A percentile compares a stretch with the other conserved stretches of the same genome.
These are phyloP conservation scores for Dolichallabes microphthalmus DNA, from an alignment of 2,113 vertebrate species.

Conservation along the genomic window DNA sequence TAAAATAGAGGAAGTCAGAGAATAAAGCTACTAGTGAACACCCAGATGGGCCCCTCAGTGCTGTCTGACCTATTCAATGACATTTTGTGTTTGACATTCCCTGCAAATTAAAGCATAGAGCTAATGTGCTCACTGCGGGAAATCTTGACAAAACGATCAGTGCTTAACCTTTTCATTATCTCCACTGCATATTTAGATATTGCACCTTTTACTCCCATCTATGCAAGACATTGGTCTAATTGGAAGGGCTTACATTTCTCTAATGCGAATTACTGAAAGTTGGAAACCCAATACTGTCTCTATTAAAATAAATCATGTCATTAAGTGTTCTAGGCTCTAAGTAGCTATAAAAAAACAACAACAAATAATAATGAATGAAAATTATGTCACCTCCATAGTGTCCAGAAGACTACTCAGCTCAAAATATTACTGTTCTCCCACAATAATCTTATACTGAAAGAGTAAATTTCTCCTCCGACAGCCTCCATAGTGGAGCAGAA, in stretches of 20 bases:
- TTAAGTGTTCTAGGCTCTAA: background rate
- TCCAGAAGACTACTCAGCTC: background rate
- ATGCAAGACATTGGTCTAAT: constrained; percentile 51
- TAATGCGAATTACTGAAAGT: background rate
- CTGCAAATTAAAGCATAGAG: constrained; percentile 70
- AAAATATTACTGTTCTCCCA: background rate
- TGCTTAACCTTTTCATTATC: constrained; percentile 71
- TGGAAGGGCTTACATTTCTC: constrained; percentile 11
- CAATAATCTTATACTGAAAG: background rate
- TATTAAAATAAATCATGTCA: background rate
- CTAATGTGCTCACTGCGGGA: constrained; percentile 58
- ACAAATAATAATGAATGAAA: background rate
- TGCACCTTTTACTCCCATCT: constrained; percentile 55
- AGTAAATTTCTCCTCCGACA: constrained; percentile 53
- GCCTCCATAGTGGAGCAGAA: constrained; percentile 98
- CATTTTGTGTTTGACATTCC: constrained; percentile 75
- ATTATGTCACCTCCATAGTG: background rate
- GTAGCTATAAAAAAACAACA: background rate
- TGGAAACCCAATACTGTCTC: background rate
- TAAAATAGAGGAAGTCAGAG: constrained; percentile 25
- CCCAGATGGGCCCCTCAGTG: constrained; percentile 49
- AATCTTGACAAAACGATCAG: constrained; percentile 65
- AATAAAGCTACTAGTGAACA: background rate
- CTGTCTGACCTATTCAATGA: constrained; percentile 72
- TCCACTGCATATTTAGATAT: constrained; percentile 51